phyloP scores from a whole-genome alignment of 1,140 invertebrate genomes.

The Megalopta genalis region DNA sequence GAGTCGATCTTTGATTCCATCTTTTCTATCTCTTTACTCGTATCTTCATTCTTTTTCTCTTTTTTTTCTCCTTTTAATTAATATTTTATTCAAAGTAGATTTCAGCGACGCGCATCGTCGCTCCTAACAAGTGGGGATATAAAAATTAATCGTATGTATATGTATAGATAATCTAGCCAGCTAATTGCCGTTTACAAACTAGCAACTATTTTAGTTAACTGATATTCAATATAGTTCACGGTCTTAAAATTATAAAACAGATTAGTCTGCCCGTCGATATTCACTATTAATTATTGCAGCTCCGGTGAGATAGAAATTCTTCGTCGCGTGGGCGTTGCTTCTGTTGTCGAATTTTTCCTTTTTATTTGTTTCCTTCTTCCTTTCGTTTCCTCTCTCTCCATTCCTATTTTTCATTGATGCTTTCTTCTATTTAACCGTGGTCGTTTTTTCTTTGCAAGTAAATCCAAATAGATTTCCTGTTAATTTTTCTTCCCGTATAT shows the following conservation, averaged over 20 bases:
- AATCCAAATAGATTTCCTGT: slow-evolving; percentile 11
- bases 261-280: slow-evolving; percentile 68
- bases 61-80: background rate
- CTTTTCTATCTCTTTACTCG: background rate
- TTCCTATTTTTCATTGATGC: background rate
- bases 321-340: slow-evolving; percentile 22
- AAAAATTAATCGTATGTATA: slow-evolving; percentile 72
- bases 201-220: slow-evolving; percentile 69
- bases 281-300: slow-evolving; percentile 71
- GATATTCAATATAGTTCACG: slow-evolving; percentile 71
- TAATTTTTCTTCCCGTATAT: background rate
- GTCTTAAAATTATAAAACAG: slow-evolving; percentile 74
- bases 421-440: slow-evolving; percentile 20
- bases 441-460: slow-evolving; percentile 36
- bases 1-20: slow-evolving; percentile 31
- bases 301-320: slow-evolving; percentile 57
- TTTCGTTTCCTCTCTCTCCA: background rate
- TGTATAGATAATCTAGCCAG: slow-evolving; percentile 69
- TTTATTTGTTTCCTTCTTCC: background rate
- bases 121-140: slow-evolving; percentile 72
- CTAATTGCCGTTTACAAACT: slow-evolving; percentile 73
- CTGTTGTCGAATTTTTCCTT: slow-evolving; percentile 12
- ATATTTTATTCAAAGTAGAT: slow-evolving; percentile 56
- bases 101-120: slow-evolving; percentile 45
- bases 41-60: background rate